Percentiles rank a stretch among this genome's conserved stretches.
phyloP scores from a whole-genome alignment of 2,113 vertebrate species.

The Elanoides forficatus region DNA sequence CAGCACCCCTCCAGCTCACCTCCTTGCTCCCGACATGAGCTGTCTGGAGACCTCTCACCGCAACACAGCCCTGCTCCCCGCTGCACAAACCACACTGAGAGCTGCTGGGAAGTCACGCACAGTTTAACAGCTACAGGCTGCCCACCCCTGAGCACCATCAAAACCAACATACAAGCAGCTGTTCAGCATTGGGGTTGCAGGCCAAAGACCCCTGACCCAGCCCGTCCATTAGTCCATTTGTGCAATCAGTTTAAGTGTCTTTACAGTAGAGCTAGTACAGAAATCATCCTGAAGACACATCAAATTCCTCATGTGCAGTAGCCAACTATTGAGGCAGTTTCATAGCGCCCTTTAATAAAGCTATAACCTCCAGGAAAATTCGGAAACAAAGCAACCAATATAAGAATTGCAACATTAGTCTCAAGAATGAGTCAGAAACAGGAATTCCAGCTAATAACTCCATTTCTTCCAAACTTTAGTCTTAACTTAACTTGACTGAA shows the following conservation, averaged over 20 bases:
- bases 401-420: neutral
- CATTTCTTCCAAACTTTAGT: neutral
- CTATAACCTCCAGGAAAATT: neutral
- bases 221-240: neutral
- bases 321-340: neutral
- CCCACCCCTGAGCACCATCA: neutral
- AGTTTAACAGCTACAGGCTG: neutral
- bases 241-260: too few relatives aligned
- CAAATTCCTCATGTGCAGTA: neutral
- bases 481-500: neutral
- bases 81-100: neutral
- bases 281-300: neutral
- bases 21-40: neutral
- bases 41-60: neutral
- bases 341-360: neutral
- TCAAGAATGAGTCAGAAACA: neutral
- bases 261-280: neutral
- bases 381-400: fast-evolving
- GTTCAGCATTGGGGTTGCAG: too few relatives aligned
- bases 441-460: neutral
- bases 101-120: neutral
- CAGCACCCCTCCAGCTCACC: neutral
- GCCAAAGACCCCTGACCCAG: neutral
- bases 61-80: neutral
- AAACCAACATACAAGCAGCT: too few relatives aligned